Percentiles rank a stretch among this genome's conserved stretches.
phyloP scores from a whole-genome alignment of 2,797 vertebrate genomes.

The Micromesistius poutassou region DNA sequence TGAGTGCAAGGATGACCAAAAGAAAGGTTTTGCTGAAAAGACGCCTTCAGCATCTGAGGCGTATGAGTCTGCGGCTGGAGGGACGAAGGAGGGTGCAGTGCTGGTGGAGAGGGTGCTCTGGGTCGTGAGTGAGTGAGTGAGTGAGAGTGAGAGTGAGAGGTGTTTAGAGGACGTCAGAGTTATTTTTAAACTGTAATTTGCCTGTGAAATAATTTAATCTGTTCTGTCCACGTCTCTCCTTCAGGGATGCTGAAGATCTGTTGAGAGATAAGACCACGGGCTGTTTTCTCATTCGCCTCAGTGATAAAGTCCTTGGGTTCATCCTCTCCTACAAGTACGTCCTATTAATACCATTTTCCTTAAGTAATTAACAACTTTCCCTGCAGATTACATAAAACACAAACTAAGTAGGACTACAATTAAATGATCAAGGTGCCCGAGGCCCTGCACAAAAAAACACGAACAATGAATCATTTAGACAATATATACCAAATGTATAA shows the following conservation, averaged over 20 bases:
- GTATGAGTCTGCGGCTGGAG: background rate
- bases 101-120: background rate
- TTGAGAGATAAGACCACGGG: slow-evolving; percentile 74
- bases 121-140: background rate
- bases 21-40: background rate
- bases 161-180: slow-evolving; percentile 5
- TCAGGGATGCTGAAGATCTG: slow-evolving; percentile 79
- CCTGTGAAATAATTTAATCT: slow-evolving; percentile 16
- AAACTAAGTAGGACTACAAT: background rate
- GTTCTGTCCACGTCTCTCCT: slow-evolving; percentile 17
- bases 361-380: background rate
- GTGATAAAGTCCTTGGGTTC: slow-evolving; percentile 77
- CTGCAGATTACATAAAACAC: background rate
- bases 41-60: background rate
- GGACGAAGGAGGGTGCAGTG: background rate
- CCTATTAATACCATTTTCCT: background rate
- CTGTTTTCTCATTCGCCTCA: slow-evolving; percentile 81
- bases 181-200: slow-evolving; percentile 26
- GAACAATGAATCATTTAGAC: background rate
- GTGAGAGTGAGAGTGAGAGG: background rate
- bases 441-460: background rate
- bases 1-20: background rate
- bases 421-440: background rate
- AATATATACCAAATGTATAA: background rate
- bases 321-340: slow-evolving; percentile 85